Percentiles rank a stretch among this genome's conserved stretches.
Conservation (phyloP, 2,113 vertebrate species). For the Lophochroa leadbeateri region DNA sequence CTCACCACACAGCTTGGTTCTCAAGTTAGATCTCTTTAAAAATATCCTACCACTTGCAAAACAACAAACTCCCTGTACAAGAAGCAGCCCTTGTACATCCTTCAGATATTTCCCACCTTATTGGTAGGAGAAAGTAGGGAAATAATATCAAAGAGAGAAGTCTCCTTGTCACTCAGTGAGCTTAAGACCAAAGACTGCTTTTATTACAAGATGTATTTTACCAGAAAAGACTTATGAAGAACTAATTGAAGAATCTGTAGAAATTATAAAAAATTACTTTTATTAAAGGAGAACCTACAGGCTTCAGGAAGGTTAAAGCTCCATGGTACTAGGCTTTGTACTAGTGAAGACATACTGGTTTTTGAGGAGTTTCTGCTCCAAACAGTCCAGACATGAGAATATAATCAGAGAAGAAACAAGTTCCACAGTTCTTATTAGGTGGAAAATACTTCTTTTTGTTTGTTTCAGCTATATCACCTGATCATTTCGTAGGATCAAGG, state of each 20-base stretch:
- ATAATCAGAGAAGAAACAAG: background rate
- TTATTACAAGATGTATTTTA: background rate
- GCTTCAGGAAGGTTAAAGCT: background rate
- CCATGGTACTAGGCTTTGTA: background rate
- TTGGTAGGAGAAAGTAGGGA: background rate
- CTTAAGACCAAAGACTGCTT: background rate
- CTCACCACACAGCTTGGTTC: background rate
- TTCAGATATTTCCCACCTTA: background rate
- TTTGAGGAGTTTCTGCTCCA: background rate
- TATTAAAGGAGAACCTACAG: background rate
- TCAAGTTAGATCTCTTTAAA: constrained; percentile 9
- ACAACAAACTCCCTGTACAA: background rate
- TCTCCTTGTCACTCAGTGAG: background rate
- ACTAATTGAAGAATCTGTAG: background rate
- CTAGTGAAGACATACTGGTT: background rate
- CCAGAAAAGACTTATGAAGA: background rate
- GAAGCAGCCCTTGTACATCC: background rate
- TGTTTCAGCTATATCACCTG: background rate
- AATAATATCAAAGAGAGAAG: background rate
- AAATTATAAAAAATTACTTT: background rate
- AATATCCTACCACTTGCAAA: background rate
- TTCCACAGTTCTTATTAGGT: background rate
- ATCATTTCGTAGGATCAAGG: background rate
- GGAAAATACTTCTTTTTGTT: background rate
- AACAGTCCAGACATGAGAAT: background rate